Base-by-base conservation (phyloP, 92 coral and sea anemone species). In the Virgularia gustaviana region DNA sequence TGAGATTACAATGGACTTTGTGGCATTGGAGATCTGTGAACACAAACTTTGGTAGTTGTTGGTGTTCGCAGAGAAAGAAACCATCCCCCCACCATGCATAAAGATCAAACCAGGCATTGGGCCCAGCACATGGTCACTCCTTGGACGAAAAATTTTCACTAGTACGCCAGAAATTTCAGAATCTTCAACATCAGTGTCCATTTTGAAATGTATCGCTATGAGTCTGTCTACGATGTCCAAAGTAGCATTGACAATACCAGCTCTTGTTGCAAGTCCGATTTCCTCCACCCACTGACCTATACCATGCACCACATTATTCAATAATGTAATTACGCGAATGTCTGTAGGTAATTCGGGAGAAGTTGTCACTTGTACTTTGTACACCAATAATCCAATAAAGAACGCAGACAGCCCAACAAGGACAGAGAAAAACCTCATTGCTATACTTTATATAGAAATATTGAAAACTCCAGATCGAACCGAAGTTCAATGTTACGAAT, bases 1-100 rank as follows among this genome's bases (percentile, higher is more conserved):
- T 30, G 75, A 68, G 35, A 68, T 49, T 18, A 68, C 75, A 42
- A 68, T 61, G 2, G 75, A 49, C 31, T 49, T 30, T 28, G 75
- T 68, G 22, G 12, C 72, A 25, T 32, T 15, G 12, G 75, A 42
- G 34, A 68, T 2, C 45, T 29, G 47, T 27, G 23, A 31, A 13
- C 59, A 42, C 6, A 20, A 5, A 22, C 33, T 36, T 16, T 32
- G 4, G 32, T 57, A 68, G 12, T 28, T 13, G 3, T 13, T 32
- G 32, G 59, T 47, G 11, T 35, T 70, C 11, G 70, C 57, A 36
- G 57, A 77, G 6, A 64, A 73, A 13, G 34, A 20, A 1, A 38
- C 31, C 65, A 76, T 62, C 0, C 87, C 83, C 2, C 87, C 83
- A 49, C 87, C 87, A 49, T 83, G 87, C 30, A 56, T 42, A 52